A percentile compares a stretch with the other conserved stretches of the same genome.
Evolutionary conservation across 2,888 invertebrate genomes (phyloP).

Genomic region (Laothoe populi): DNA sequence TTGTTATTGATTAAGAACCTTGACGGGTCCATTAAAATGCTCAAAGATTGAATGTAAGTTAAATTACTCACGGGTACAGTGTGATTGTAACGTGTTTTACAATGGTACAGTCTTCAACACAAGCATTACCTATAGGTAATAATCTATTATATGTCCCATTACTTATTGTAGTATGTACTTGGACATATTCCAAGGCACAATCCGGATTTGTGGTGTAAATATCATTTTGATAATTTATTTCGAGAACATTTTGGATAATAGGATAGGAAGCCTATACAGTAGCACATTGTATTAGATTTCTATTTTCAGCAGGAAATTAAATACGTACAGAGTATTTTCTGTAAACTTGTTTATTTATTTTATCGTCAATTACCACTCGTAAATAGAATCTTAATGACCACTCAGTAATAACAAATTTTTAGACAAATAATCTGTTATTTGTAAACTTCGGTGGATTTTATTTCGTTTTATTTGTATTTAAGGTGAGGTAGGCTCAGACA

Average conservation of each 20-base stretch:
- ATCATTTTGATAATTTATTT: too few relatives aligned
- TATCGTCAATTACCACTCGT: background rate
- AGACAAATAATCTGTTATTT: background rate
- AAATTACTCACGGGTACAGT: slow-evolving; percentile 7
- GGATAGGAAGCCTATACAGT: too few relatives aligned
- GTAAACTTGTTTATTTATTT: background rate
- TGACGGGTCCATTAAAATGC: slow-evolving; percentile 17
- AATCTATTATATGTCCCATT: too few relatives aligned
- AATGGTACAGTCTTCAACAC: background rate
- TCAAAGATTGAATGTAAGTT: slow-evolving; percentile 22
- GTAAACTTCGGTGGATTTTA: background rate
- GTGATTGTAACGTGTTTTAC: slow-evolving; percentile 1
- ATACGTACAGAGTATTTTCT: background rate
- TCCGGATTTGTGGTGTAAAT: too few relatives aligned
- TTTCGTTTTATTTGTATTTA: background rate
- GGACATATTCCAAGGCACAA: too few relatives aligned
- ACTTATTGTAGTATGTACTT: too few relatives aligned
- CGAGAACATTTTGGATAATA: too few relatives aligned
- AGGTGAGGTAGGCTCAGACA: too few relatives aligned
- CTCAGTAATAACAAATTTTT: background rate
- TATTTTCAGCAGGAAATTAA: background rate
- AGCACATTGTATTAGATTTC: too few relatives aligned
- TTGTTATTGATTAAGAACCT: slow-evolving; percentile 23
- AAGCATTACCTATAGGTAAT: background rate
- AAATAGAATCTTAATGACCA: background rate